Conservation (phyloP, 2,797 vertebrate genomes). For the Rhyacichthys aspro region DNA sequence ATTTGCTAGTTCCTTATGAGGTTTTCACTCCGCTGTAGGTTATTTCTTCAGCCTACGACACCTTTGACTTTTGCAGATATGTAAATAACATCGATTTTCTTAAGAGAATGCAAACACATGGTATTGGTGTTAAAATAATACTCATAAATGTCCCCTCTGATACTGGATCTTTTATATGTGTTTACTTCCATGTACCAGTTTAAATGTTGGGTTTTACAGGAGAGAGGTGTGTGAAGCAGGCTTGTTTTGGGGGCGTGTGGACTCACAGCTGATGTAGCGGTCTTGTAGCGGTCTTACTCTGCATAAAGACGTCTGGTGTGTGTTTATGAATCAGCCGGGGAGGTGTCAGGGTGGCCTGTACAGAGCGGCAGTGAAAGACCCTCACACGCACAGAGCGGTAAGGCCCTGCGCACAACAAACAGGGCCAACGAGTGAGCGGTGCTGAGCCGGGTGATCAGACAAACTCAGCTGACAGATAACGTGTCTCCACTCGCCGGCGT, state of each 20-base stretch:
- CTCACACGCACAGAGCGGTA: constrained; percentile 24
- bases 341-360: constrained; percentile 47
- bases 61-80: neutral
- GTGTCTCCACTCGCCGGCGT: constrained; percentile 29
- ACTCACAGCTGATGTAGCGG: constrained; percentile 25
- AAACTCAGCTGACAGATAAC: constrained; percentile 43
- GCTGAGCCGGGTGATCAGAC: constrained; percentile 4
- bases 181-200: neutral
- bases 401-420: constrained; percentile 16
- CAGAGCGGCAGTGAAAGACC: constrained; percentile 43
- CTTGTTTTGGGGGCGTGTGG: constrained; percentile 33
- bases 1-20: neutral
- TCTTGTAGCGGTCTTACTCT: constrained; percentile 11
- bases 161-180: constrained; percentile 1
- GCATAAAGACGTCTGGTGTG: constrained; percentile 44
- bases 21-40: neutral
- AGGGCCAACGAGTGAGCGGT: constrained; percentile 1
- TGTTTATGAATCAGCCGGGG: constrained; percentile 46
- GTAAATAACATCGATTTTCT: neutral
- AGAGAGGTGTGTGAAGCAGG: too few relatives aligned
- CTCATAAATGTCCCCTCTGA: neutral
- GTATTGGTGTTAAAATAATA: neutral
- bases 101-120: neutral
- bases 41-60: constrained; percentile 2
- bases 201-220: constrained; percentile 4